Evolutionary conservation across 1,140 invertebrate genomes (phyloP).

Genomic region (Musca domestica): DNA sequence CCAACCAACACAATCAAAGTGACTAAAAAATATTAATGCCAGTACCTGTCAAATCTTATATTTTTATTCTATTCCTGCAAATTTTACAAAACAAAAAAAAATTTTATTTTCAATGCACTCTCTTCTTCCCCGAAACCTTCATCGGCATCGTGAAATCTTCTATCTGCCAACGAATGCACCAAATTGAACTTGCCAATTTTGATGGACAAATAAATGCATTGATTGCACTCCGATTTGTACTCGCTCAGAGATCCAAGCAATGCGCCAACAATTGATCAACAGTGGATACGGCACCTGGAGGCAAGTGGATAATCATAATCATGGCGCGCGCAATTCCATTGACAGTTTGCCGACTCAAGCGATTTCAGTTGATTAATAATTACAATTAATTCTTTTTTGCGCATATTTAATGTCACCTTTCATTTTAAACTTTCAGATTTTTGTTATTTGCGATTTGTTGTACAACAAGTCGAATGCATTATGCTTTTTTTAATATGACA

Average conservation of each 20-base stretch:
- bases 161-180: not conserved
- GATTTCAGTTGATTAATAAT: slow-evolving; percentile 21
- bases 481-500: not conserved
- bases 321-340: slow-evolving; percentile 6
- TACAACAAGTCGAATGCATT: not conserved
- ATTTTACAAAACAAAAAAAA: no score
- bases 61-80: no score
- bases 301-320: slow-evolving; percentile 42
- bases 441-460: not conserved
- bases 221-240: not conserved
- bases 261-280: slow-evolving; percentile 41
- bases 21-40: no score
- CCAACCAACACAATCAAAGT: no score
- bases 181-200: not conserved
- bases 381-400: not conserved
- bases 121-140: not conserved
- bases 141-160: not conserved
- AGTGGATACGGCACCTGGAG: slow-evolving; percentile 39
- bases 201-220: not conserved
- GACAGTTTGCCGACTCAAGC: not conserved
- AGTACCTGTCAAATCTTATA: no score
- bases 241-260: slow-evolving; percentile 47
- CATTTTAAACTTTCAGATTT: not conserved
- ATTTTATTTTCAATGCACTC: slow-evolving; percentile 14
- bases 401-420: not conserved